Conservation (phyloP, 2,797 vertebrate species). For the Lepidocolaptes lacrymiger region DNA sequence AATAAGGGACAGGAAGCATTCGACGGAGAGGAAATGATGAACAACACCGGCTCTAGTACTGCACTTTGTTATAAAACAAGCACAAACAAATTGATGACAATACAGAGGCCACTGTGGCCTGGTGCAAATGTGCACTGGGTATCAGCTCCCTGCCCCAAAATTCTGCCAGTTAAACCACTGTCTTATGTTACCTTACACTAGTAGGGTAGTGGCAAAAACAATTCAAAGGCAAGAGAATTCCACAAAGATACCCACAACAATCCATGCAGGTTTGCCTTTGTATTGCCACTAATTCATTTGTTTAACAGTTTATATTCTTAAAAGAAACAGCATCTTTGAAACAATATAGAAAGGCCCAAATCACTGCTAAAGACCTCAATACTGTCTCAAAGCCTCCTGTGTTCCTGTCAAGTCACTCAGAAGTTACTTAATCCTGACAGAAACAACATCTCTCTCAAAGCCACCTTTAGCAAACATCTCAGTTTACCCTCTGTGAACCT, state of each 20-base stretch:
- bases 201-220: background rate
- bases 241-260: background rate
- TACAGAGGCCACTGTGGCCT: fast-evolving
- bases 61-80: background rate
- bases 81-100: background rate
- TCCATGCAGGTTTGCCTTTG: background rate
- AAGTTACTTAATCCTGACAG: background rate
- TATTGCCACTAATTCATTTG: background rate
- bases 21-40: background rate
- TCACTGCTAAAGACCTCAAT: background rate
- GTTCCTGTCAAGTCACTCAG: background rate
- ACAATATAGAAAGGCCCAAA: background rate
- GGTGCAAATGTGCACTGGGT: background rate
- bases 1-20: background rate
- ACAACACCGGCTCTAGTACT: background rate
- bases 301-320: background rate
- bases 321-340: background rate
- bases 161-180: background rate
- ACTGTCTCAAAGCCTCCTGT: background rate
- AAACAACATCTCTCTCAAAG: background rate
- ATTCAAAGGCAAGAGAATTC: background rate
- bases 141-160: background rate
- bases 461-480: background rate
- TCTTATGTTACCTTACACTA: background rate
- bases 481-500: background rate